Evolutionary conservation across 2,888 invertebrate genomes (phyloP), one percentile per base, ranked within the genome.

Genomic region (Scrobipalpa atriplicella): DNA sequence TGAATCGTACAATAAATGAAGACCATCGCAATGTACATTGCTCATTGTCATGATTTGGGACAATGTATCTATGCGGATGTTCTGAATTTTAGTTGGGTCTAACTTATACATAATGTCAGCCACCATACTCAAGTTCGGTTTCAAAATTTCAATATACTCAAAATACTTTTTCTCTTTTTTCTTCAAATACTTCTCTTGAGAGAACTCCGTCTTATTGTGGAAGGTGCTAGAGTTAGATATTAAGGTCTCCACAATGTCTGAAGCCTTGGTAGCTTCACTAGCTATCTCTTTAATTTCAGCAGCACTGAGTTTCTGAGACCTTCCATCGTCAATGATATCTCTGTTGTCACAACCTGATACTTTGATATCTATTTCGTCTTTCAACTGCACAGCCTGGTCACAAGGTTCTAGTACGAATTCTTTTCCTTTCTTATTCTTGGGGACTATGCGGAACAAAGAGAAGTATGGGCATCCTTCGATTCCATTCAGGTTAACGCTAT

Each of bases 121-220:
- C 58, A 99, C 86, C n/a, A 97, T 89, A 60, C 97, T 93, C 67
- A 99, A 93, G 47, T 95, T 97, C 0, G 99, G 98, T 79, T 94
- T 95, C 6, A 96, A 90, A 62, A 99, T 94, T 73, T 95, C 95
- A 16, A 98, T 90, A 79, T 95, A 96, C 78, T 97, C 97, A 80
- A 95, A 96, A 87, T 98, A 99, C 87, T 99, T 99, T 76, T 96
- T 96, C 78, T 97, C 97, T 85, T 99, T 99, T 84, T 99, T 99
- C 77, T 96, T 96, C 56, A 99, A 93, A 85, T 99, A 99, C 84
- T 99, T 99, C 75, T 97, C 97, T 85, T 99, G 97, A 0, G 97
- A 96, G 85, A 96, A 99, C 78, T 97, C 97, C 0, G 98, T 99
- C 93, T 99, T 99, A 66, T 95, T 94, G 47, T 94, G 94, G 85